These are phyloP conservation scores for Leuciscus waleckii DNA, from an alignment of 2,797 vertebrate species.

Conservation along the genomic window DNA sequence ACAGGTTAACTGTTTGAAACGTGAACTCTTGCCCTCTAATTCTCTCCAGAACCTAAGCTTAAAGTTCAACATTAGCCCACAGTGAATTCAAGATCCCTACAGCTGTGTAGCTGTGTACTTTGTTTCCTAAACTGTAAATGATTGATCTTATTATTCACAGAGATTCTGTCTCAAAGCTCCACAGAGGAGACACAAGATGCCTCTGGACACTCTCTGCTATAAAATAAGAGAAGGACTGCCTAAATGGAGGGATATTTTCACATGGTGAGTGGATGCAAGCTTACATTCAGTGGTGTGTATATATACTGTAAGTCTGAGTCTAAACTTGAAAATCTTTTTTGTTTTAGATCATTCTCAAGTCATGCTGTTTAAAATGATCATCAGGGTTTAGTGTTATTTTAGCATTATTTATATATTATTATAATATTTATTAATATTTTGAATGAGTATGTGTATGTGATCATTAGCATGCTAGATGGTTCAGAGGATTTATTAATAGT, in stretches of 20 bases:
- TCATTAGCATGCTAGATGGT: background rate
- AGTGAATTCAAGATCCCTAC: conserved; percentile 59
- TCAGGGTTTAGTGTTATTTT: background rate
- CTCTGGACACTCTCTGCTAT: conserved; percentile 48
- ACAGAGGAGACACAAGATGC: conserved; percentile 26
- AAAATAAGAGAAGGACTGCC: conserved; percentile 55
- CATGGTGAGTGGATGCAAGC: conserved; percentile 72
- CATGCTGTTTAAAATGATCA: background rate
- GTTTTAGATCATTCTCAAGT: background rate
- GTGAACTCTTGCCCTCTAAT: background rate
- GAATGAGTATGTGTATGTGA: background rate
- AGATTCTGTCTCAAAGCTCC: conserved; percentile 32
- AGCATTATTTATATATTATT: background rate
- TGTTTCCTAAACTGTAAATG: conserved; percentile 73
- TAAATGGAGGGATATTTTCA: conserved; percentile 67
- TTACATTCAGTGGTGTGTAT: background rate
- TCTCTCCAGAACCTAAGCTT: background rate
- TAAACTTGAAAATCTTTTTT: background rate
- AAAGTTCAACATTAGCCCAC: conserved; percentile 39
- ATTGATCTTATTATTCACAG: conserved; percentile 67
- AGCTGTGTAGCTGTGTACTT: conserved; percentile 63
- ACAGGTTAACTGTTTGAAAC: background rate
- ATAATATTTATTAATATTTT: background rate
- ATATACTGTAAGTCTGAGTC: background rate
- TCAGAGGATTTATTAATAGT: background rate